Conservation (phyloP, 2,888 invertebrate genomes). For the Lottia gigantea region DNA sequence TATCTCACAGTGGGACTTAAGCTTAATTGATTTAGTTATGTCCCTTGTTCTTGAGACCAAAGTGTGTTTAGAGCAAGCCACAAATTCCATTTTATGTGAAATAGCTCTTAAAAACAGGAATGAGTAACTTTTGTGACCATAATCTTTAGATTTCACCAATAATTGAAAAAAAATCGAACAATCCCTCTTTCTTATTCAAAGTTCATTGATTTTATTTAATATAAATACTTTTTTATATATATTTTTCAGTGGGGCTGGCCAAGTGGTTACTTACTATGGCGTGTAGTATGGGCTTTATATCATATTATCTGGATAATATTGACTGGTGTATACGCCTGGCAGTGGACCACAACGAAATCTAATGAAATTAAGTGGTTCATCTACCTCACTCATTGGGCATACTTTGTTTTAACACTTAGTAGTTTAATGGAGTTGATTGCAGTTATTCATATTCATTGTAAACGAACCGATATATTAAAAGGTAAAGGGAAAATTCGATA, state of each 20-base stretch:
- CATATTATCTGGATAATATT: slow-evolving; percentile 4
- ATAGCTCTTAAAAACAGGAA: too few relatives aligned
- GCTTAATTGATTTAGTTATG: too few relatives aligned
- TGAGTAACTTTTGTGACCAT: too few relatives aligned
- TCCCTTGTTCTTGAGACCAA: too few relatives aligned
- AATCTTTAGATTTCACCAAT: too few relatives aligned
- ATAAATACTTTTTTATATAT: background rate
- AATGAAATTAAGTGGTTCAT: slow-evolving; percentile 26
- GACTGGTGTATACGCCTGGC: background rate
- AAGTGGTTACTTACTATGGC: slow-evolving; percentile 1
- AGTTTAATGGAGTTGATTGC: slow-evolving; percentile 17
- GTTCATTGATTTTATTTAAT: background rate
- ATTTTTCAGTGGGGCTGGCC: slow-evolving; percentile 16
- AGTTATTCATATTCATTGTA: slow-evolving; percentile 10
- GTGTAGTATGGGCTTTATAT: slow-evolving; percentile 4
- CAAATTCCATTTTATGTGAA: background rate
- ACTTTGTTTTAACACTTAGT: slow-evolving; percentile 21
- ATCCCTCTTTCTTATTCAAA: too few relatives aligned
- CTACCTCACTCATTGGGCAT: slow-evolving; percentile 30
- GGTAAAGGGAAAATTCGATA: background rate
- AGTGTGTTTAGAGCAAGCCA: too few relatives aligned
- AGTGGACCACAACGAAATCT: slow-evolving; percentile 8
- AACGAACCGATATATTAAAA: slow-evolving; percentile 3
- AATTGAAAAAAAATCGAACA: too few relatives aligned
- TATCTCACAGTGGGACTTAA: too few relatives aligned